Conservation (phyloP, 2,113 vertebrate genomes). For the Pluvialis apricaria region DNA sequence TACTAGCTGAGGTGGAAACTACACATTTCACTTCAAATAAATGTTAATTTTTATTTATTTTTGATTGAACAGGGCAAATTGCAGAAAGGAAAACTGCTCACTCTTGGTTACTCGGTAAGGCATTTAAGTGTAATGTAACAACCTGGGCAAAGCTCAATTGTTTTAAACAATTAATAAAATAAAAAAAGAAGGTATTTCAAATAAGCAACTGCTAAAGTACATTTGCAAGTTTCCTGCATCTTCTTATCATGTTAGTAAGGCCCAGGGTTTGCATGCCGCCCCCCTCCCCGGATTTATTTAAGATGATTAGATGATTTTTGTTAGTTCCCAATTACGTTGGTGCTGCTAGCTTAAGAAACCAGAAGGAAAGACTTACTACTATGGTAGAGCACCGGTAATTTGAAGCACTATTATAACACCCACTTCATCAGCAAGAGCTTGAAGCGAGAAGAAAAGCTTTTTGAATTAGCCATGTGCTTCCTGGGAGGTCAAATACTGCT, state of each 20-base stretch:
- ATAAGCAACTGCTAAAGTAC: not conserved
- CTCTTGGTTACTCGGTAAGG: not conserved
- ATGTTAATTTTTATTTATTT: not conserved
- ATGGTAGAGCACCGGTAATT: not conserved
- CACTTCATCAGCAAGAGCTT: not conserved
- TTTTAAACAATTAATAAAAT: not conserved
- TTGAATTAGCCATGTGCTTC: not conserved
- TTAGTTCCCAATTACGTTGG: not conserved
- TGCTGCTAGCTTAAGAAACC: not conserved
- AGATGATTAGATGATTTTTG: not conserved
- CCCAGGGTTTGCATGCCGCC: not conserved
- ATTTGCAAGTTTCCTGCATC: not conserved
- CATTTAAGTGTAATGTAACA: not conserved
- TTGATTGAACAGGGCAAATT: not conserved
- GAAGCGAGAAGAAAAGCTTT: not conserved
- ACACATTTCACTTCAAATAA: not conserved
- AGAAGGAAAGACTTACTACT: not conserved
- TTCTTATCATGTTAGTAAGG: not conserved
- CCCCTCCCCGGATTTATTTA: not conserved
- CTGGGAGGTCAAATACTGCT: not conserved
- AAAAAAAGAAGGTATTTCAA: not conserved
- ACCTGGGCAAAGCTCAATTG: not conserved
- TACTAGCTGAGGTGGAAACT: not conserved
- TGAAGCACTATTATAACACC: not conserved
- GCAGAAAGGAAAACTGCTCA: not conserved